These are phyloP conservation scores for Circaetus gallicus DNA, from an alignment of 2,113 vertebrate genomes.

Conservation along the genomic window DNA sequence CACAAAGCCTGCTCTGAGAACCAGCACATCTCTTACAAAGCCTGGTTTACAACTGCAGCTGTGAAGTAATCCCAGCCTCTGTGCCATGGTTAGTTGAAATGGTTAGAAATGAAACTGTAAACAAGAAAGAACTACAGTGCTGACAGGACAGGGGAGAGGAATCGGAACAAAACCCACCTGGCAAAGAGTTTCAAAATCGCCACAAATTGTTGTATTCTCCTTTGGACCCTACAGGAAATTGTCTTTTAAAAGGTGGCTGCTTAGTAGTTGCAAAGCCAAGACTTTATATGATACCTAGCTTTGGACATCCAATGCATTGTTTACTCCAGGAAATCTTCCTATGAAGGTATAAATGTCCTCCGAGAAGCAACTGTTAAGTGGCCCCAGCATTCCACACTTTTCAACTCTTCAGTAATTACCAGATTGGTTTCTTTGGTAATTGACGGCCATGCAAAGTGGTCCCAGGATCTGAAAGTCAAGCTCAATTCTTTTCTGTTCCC, in stretches of 20 bases:
- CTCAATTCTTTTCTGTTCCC: not conserved
- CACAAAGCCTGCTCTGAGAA: not conserved
- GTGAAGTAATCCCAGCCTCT: not conserved
- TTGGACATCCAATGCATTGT: not conserved
- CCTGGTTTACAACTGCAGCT: not conserved
- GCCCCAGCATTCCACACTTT: not conserved
- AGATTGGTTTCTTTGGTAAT: not conserved
- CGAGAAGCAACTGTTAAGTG: not conserved
- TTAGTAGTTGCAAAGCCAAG: not conserved
- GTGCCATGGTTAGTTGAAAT: not conserved
- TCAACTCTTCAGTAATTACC: not conserved
- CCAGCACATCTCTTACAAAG: not conserved
- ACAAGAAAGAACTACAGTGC: not conserved
- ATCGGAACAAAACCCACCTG: rapidly evolving
- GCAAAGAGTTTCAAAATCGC: not conserved
- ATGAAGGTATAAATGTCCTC: not conserved
- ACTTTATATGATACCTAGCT: not conserved
- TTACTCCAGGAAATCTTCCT: not conserved
- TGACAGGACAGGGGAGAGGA: not conserved
- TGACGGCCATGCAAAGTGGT: not conserved
- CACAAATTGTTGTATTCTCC: not conserved
- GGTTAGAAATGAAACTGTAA: not conserved
- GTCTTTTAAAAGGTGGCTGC: not conserved
- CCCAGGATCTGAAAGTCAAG: not conserved
- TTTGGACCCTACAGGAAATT: not conserved